Evolutionary conservation across 2,113 vertebrate species (phyloP).

Genomic region (Bos javanicus): DNA sequence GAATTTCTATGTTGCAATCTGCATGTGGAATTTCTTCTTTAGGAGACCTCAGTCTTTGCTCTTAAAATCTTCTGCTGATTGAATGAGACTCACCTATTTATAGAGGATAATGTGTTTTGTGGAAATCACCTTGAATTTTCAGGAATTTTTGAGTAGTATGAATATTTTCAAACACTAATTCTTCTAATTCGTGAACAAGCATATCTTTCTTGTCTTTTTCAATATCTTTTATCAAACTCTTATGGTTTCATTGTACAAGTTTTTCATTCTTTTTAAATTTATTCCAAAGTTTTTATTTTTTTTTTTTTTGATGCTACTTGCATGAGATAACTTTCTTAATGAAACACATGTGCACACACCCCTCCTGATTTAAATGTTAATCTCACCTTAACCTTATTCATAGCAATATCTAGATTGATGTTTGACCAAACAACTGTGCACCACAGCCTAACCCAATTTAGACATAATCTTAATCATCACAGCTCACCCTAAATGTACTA

Average conservation of each 20-base stretch:
- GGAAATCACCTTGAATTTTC: not conserved
- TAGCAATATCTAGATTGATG: not conserved
- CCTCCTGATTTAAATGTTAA: not conserved
- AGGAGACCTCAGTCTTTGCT: not conserved
- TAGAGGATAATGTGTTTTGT: not conserved
- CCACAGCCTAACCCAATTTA: not conserved
- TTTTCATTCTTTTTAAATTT: not conserved
- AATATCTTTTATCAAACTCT: not conserved
- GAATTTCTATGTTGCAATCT: not conserved
- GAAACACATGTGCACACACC: not conserved
- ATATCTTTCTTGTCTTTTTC: not conserved
- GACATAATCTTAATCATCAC: not conserved
- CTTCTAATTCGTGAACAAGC: not conserved
- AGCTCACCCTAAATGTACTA: not conserved
- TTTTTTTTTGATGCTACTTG: not conserved
- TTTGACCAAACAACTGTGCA: not conserved
- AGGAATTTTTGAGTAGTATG: not conserved
- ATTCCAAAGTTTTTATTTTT: not conserved
- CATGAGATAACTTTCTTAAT: not conserved
- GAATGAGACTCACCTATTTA: not conserved
- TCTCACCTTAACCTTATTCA: not conserved
- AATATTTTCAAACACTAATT: not conserved
- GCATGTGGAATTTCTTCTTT: not conserved
- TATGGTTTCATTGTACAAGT: not conserved
- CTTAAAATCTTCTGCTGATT: not conserved